Percentiles rank a stretch among this genome's conserved stretches.
phyloP scores from a whole-genome alignment of 2,797 vertebrate species.

The Tarsius wallacei region DNA sequence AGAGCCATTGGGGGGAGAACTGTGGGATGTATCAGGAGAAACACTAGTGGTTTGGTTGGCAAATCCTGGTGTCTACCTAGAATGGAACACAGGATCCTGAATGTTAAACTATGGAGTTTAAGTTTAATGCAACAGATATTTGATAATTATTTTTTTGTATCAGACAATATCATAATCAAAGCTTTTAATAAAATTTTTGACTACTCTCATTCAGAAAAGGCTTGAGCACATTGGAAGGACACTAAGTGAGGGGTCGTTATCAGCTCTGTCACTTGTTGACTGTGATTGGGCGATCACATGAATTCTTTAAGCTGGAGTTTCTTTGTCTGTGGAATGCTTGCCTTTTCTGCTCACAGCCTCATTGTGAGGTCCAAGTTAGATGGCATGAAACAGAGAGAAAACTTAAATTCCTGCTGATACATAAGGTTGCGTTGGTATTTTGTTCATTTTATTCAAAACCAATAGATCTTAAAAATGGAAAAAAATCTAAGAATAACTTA shows the following conservation, averaged over 20 bases:
- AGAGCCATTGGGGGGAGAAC: neutral
- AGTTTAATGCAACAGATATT: neutral
- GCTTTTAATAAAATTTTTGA: neutral
- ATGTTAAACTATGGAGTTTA: neutral
- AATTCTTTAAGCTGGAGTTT: neutral
- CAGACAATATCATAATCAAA: neutral
- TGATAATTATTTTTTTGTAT: neutral
- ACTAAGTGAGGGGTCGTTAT: neutral
- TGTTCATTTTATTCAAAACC: neutral
- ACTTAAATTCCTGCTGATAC: neutral
- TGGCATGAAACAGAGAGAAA: neutral
- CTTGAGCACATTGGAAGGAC: neutral
- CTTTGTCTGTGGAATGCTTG: neutral
- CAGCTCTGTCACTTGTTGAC: neutral
- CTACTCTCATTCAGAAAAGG: slow-evolving; percentile 44
- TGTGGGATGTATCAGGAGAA: neutral
- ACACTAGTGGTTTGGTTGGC: neutral
- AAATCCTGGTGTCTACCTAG: neutral
- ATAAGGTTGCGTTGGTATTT: neutral
- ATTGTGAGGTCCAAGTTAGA: neutral
- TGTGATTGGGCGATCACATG: neutral
- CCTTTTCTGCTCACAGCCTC: neutral
- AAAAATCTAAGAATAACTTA: neutral
- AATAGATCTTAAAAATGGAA: neutral
- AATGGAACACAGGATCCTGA: neutral